A percentile compares a stretch with the other conserved stretches of the same genome.
Conservation (phyloP, 2,888 invertebrate species). For the Fragum fragum region DNA sequence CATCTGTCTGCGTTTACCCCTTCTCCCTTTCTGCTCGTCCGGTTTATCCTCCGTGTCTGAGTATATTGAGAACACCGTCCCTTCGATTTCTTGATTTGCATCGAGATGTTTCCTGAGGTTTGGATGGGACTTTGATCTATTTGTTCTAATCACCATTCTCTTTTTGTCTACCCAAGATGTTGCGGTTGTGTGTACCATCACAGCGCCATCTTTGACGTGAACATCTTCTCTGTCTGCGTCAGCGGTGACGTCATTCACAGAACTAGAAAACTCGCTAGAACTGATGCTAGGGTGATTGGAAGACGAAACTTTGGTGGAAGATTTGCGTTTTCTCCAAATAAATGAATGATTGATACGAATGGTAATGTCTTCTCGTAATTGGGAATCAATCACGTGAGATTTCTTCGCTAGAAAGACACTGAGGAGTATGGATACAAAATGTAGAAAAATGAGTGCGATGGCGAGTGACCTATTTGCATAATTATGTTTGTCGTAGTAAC, state of each 20-base stretch:
- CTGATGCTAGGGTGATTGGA: slow-evolving; percentile 1
- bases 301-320: background rate
- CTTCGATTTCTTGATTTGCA: slow-evolving; percentile 38
- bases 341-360: slow-evolving; percentile 51
- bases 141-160: background rate
- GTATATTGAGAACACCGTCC: slow-evolving; percentile 57
- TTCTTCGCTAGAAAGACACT: slow-evolving; percentile 51
- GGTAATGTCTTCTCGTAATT: slow-evolving; percentile 46
- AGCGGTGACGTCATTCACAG: slow-evolving; percentile 3
- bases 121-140: slow-evolving; percentile 59
- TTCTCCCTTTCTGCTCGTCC: background rate
- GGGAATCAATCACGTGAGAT: slow-evolving; percentile 48
- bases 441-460: slow-evolving; percentile 37
- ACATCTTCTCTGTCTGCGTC: background rate
- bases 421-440: slow-evolving; percentile 42
- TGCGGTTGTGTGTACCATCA: background rate
- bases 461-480: slow-evolving; percentile 51
- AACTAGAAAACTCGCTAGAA: background rate
- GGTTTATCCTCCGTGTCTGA: slow-evolving; percentile 55
- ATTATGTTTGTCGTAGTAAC: slow-evolving; percentile 56
- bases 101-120: slow-evolving; percentile 33
- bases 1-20: slow-evolving; percentile 8
- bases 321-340: slow-evolving; percentile 20
- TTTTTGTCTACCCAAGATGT: slow-evolving; percentile 18
- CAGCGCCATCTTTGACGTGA: background rate